A percentile compares a stretch with the other conserved stretches of the same genome.
Evolutionary conservation across 1,140 invertebrate species (phyloP).

Genomic region (Lutraria rhynchaena): DNA sequence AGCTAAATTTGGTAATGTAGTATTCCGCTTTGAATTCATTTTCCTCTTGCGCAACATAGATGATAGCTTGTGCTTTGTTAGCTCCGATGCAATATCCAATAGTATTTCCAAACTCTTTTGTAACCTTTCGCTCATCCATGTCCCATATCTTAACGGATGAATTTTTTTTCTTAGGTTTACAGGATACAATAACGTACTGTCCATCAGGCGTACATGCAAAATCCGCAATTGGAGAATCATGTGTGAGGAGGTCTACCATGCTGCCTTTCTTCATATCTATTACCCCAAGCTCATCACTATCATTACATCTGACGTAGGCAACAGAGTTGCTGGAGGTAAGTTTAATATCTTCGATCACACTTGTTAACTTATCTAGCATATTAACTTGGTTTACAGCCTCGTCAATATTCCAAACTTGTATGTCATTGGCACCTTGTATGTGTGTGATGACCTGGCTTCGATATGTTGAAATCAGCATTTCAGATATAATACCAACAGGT

Average conservation of each 20-base stretch:
- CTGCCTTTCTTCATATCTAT: conserved; percentile 78
- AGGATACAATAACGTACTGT: conserved; percentile 73
- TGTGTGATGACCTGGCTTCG: conserved; percentile 75
- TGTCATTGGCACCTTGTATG: conserved; percentile 60
- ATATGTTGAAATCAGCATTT: conserved; percentile 68
- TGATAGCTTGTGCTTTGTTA: conserved; percentile 59
- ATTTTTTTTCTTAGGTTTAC: conserved; percentile 65
- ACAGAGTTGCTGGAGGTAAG: conserved; percentile 67
- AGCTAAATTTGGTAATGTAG: conserved; percentile 69
- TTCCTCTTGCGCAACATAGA: conserved; percentile 71
- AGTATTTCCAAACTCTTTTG: conserved; percentile 77
- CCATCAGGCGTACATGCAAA: conserved; percentile 76
- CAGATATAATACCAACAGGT: conserved; percentile 77
- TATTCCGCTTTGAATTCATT: conserved; percentile 69
- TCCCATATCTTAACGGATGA: conserved; percentile 78
- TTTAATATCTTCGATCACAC: conserved; percentile 68
- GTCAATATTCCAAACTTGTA: conserved; percentile 79
- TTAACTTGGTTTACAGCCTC: conserved; percentile 71
- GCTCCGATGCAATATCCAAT: conserved; percentile 70
- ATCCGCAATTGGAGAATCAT: conserved; percentile 74
- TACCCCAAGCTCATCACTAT: conserved; percentile 80
- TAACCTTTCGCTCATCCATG: conserved; percentile 70
- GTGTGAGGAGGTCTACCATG: conserved; percentile 80
- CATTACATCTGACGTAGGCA: conserved; percentile 72
- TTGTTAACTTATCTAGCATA: conserved; percentile 75